A percentile compares a stretch with the other conserved stretches of the same genome.
These are phyloP conservation scores for Drosophila pseudotalamancana DNA, from an alignment of 2,888 invertebrate species.

Conservation along the genomic window DNA sequence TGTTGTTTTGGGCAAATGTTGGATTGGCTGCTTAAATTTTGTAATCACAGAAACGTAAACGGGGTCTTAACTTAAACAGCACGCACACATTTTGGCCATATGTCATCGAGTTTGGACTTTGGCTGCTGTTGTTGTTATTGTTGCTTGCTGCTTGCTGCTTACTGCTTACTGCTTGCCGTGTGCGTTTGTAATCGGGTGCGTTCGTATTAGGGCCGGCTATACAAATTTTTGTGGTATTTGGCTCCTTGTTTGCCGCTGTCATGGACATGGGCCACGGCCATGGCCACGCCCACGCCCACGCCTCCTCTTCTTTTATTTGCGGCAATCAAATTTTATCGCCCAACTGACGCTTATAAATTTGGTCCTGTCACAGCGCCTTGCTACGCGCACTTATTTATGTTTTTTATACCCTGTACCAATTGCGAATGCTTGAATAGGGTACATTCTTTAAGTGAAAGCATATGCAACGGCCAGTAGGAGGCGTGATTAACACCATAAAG, in stretches of 20 bases:
- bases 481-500: too few relatives aligned
- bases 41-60: slow-evolving; percentile 41
- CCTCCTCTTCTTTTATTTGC: slow-evolving; percentile 57
- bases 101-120: slow-evolving; percentile 47
- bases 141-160: background rate
- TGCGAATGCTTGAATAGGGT: too few relatives aligned
- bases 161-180: slow-evolving; percentile 1
- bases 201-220: slow-evolving; percentile 41
- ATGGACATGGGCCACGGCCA: slow-evolving; percentile 8
- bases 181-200: slow-evolving; percentile 30
- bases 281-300: slow-evolving; percentile 6
- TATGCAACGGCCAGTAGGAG: too few relatives aligned
- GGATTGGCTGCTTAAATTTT: slow-evolving; percentile 35
- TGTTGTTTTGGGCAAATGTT: background rate
- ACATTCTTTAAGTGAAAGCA: too few relatives aligned
- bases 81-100: slow-evolving; percentile 52
- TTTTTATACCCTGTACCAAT: too few relatives aligned
- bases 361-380: slow-evolving; percentile 56
- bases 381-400: slow-evolving; percentile 62
- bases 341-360: slow-evolving; percentile 78
- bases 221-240: slow-evolving; percentile 50
- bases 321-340: slow-evolving; percentile 76
- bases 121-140: slow-evolving; percentile 2
- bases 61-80: slow-evolving; percentile 25
- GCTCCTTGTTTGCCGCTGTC: slow-evolving; percentile 6